Percentiles rank a stretch among this genome's conserved stretches.
Conservation (phyloP, 1,140 invertebrate species). For the Monochamus saltuarius region DNA sequence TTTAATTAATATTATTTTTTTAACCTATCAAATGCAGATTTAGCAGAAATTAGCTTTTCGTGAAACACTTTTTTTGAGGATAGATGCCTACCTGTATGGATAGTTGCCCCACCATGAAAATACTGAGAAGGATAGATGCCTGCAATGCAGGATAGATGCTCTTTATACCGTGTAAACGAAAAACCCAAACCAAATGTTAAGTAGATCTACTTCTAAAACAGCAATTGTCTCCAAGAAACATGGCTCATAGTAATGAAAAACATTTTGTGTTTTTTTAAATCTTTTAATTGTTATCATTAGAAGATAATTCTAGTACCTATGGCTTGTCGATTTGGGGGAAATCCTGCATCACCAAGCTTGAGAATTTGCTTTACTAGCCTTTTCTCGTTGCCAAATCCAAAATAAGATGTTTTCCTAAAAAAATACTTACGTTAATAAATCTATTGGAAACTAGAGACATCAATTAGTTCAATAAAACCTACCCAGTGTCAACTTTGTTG, state of each 20-base stretch:
- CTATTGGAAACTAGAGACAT: too few relatives aligned
- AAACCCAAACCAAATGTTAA: background rate
- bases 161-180: slow-evolving; percentile 1
- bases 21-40: background rate
- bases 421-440: too few relatives aligned
- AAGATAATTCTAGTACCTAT: slow-evolving; percentile 31
- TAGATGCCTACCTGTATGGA: background rate
- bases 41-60: background rate
- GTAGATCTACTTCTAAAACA: background rate
- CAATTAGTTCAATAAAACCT: too few relatives aligned
- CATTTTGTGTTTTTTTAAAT: slow-evolving; percentile 4
- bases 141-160: background rate
- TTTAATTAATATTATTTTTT: background rate
- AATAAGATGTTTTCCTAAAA: slow-evolving; percentile 20
- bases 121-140: slow-evolving; percentile 1
- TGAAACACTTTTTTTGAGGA: background rate
- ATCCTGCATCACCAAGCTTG: slow-evolving; percentile 33
- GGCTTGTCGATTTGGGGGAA: slow-evolving; percentile 33
- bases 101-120: background rate
- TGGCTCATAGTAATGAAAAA: background rate
- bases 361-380: slow-evolving; percentile 45
- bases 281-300: background rate
- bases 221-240: background rate
- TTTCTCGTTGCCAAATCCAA: slow-evolving; percentile 27
- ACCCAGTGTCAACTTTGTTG: slow-evolving; percentile 2